Conservation (phyloP, 2,797 vertebrate genomes). For the Acanthopagrus latus region DNA sequence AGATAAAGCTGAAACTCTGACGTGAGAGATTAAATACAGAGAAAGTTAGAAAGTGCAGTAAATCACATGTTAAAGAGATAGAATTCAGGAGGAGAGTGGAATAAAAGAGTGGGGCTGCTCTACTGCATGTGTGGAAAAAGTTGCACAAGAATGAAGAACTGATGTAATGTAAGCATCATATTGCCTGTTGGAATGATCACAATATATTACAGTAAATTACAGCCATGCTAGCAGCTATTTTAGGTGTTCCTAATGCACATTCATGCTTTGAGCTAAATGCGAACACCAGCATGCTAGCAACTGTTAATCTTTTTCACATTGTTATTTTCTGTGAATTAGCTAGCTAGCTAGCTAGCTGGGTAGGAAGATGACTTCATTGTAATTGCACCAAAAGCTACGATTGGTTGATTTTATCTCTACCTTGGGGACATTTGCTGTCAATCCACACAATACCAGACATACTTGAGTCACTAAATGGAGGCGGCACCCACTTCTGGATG, state of each 20-base stretch:
- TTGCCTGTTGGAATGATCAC: neutral
- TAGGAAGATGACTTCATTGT: neutral
- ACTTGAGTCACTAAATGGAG: neutral
- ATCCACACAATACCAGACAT: neutral
- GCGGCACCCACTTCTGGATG: neutral
- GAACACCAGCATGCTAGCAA: neutral
- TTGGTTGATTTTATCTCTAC: neutral
- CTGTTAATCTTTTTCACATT: neutral
- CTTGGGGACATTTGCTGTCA: neutral
- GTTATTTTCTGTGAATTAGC: neutral
- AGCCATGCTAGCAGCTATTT: neutral
- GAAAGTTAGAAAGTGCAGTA: neutral
- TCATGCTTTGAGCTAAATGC: neutral
- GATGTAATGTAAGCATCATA: neutral
- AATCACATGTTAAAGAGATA: neutral
- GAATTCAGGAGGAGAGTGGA: neutral
- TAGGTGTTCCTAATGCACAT: neutral
- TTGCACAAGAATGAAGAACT: no score
- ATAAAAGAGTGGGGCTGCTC: neutral
- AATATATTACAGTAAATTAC: neutral
- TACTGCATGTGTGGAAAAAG: neutral
- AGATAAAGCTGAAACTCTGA: conserved; percentile 15
- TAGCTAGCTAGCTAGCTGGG: neutral
- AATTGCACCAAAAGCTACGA: no score
- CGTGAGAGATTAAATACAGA: neutral